A percentile compares a stretch with the other conserved stretches of the same genome.
These are phyloP conservation scores for Phenganax stokvisi DNA, from an alignment of 92 coral and sea anemone genomes.

Conservation along the genomic window DNA sequence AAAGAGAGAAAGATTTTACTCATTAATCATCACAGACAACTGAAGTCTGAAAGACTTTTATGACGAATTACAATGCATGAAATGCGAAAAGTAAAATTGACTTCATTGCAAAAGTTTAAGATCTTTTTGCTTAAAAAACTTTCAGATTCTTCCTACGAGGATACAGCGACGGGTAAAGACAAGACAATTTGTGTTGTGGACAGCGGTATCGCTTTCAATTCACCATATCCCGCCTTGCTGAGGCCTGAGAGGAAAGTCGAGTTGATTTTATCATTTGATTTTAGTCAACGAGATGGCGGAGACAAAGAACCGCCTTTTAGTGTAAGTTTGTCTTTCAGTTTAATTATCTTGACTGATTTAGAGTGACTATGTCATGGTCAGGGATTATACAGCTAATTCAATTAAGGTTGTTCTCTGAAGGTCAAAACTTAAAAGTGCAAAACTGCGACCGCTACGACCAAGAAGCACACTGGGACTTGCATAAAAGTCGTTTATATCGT, in stretches of 20 bases:
- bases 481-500: no score
- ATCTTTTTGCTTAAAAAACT: neutral
- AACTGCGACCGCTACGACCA: no score
- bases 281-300: conserved; percentile 60
- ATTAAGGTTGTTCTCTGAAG: no score
- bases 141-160: neutral
- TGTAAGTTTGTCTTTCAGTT: neutral
- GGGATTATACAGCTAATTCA: no score
- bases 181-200: conserved; percentile 63
- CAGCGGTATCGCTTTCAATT: conserved; percentile 71
- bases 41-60: no score
- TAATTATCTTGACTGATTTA: neutral
- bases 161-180: conserved; percentile 23
- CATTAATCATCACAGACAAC: no score
- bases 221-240: conserved; percentile 65
- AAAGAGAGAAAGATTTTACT: no score
- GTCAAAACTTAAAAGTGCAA: no score
- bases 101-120: neutral
- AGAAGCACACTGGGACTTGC: no score
- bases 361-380: neutral
- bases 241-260: conserved; percentile 67
- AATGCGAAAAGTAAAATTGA: no score
- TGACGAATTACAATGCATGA: no score
- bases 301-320: conserved; percentile 40
- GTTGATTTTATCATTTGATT: conserved; percentile 66